Evolutionary conservation across 2,888 invertebrate genomes (phyloP).

Genomic region (Criorhina ranunculi): DNA sequence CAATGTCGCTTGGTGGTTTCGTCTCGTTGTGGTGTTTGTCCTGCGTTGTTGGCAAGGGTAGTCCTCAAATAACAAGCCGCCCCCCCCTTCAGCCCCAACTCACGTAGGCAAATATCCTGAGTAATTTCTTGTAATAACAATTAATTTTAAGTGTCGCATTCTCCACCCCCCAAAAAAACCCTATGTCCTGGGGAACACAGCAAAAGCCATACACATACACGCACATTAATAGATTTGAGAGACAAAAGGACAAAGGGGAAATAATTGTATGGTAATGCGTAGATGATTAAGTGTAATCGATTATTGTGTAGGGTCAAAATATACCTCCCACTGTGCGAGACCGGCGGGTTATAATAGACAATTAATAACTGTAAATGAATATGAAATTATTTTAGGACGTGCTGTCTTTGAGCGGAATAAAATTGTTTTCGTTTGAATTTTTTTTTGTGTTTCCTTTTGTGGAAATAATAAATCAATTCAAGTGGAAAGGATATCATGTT

Average conservation of each 20-base stretch:
- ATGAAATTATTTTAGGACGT: conserved; percentile 31
- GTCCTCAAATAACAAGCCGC: too few relatives aligned
- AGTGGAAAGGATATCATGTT: not conserved
- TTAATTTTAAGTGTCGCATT: conserved; percentile 75
- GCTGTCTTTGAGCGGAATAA: not conserved
- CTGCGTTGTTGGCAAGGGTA: not conserved
- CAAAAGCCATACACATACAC: not conserved
- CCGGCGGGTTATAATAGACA: conserved; percentile 28
- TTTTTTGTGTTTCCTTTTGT: not conserved
- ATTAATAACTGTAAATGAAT: conserved; percentile 54
- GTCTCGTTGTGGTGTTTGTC: not conserved
- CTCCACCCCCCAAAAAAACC: too few relatives aligned
- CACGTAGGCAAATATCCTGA: conserved; percentile 62
- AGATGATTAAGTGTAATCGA: conserved; percentile 56
- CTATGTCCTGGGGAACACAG: too few relatives aligned
- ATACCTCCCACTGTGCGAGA: not conserved
- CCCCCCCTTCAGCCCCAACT: not conserved
- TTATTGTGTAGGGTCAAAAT: conserved; percentile 34
- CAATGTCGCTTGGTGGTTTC: conserved; percentile 2
- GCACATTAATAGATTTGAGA: not conserved
- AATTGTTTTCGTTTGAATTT: conserved; percentile 27
- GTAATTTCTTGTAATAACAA: conserved; percentile 78
- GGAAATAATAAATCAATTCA: conserved; percentile 24
- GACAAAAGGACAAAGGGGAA: conserved; percentile 33
- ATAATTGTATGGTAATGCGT: conserved; percentile 40